These are phyloP conservation scores for Eurystomus glaucurus DNA, from an alignment of 2,797 vertebrate species.

Conservation along the genomic window DNA sequence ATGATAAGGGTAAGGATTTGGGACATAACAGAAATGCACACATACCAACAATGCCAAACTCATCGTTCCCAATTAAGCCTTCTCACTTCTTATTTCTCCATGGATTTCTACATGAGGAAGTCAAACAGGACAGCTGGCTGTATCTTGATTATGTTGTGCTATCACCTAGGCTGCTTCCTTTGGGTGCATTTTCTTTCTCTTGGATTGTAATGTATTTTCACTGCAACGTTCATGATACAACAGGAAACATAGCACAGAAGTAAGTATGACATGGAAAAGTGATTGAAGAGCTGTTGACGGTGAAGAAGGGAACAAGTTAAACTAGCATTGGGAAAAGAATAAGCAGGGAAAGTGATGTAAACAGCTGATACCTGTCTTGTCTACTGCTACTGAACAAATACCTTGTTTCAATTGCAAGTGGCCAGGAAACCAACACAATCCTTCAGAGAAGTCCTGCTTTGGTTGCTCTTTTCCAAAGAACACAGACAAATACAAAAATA, in stretches of 20 bases:
- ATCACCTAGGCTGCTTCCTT: background rate
- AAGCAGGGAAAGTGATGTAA: background rate
- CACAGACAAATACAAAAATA: background rate
- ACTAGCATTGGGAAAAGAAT: background rate
- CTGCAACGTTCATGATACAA: background rate
- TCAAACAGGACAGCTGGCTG: background rate
- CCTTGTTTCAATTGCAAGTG: background rate
- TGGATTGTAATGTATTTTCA: background rate
- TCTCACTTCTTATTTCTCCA: background rate
- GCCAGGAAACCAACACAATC: background rate
- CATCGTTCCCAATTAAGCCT: background rate
- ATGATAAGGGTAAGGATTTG: background rate
- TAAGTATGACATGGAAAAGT: background rate
- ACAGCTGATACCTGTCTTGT: background rate
- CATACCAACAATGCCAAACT: rapidly evolving
- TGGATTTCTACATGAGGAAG: background rate
- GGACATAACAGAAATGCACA: rapidly evolving
- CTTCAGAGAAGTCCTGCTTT: background rate
- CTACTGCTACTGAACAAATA: background rate
- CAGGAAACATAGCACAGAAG: background rate
- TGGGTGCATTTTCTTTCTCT: background rate
- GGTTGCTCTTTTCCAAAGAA: background rate
- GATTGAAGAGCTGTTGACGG: background rate
- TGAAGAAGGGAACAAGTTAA: background rate
- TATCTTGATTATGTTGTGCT: background rate